Evolutionary conservation across 1,140 invertebrate species (phyloP).

Genomic region (Armadillidium nasatum): DNA sequence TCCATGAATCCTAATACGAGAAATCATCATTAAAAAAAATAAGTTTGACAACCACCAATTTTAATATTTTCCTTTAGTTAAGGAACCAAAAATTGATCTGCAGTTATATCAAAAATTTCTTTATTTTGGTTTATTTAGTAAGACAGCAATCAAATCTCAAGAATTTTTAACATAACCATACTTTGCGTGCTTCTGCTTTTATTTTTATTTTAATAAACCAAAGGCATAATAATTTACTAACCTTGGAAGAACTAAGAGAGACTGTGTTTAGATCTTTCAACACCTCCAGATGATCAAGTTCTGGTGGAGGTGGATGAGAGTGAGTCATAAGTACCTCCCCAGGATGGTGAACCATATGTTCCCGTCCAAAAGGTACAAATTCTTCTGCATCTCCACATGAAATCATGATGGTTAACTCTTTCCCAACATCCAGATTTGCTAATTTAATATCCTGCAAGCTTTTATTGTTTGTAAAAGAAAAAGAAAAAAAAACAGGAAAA

Average conservation of each 20-base stretch:
- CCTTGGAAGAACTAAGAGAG: background rate
- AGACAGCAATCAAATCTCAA: too few species aligned
- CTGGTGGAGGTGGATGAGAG: background rate
- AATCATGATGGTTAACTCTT: background rate
- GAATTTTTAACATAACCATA: too few species aligned
- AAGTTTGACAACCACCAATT: background rate
- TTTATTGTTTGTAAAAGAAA: too few species aligned
- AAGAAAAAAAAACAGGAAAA: too few species aligned
- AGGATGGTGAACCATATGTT: constrained; percentile 7
- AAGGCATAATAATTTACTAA: background rate
- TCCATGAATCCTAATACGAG: background rate
- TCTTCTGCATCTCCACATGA: constrained; percentile 10
- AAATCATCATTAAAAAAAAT: background rate
- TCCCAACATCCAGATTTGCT: constrained; percentile 17
- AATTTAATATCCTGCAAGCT: background rate
- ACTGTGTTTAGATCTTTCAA: background rate
- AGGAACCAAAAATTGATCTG: too few species aligned
- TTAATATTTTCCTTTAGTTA: too few species aligned
- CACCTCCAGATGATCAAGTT: background rate
- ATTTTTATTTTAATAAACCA: background rate
- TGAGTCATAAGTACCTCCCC: background rate
- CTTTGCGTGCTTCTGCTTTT: background rate
- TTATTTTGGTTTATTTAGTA: too few species aligned
- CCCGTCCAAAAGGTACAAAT: constrained; percentile 15
- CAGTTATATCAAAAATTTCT: too few species aligned